Base-by-base conservation (phyloP, 1,140 invertebrate genomes). In the Formica selysi region DNA sequence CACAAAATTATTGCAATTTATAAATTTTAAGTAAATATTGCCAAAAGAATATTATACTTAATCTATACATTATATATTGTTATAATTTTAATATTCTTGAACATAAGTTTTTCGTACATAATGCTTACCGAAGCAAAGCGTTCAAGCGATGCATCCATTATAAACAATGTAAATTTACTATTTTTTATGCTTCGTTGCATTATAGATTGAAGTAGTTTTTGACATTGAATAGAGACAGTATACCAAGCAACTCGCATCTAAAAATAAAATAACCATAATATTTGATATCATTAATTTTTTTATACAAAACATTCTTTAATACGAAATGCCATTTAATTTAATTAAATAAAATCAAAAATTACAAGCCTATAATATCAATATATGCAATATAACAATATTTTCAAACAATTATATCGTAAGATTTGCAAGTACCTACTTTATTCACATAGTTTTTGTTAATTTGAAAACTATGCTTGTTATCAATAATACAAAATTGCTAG, bases 191-290 rank as follows among this genome's bases (percentile, higher is more conserved):
- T 85, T 41, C 85, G 29, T 51, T 38, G 68, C 6, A 86, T 41
- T n/a, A 85, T 57, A 11, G 74, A 29, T 4, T 44, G 10, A 2
- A 85, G 29, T 1, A 74, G 6, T 67, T 76, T 86, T 74, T 85
- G 80, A n/a, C 57, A 8, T 26, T 3, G 36, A 6, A 74, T 0
- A 13, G 80, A 68, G 2, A 22, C 13, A 1, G 32, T 29, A 73
- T 86, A 41, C 79, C 85, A 86, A 41, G 3, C 1, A 83, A 67
- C 2, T 85, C 6, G 3, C 54, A 86, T 48, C 85, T 85, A 67
- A n/a, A 41, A 54, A 22, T 36, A 3, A 51, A 51, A 74, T 38
- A 38, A 32, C 1, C 2, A 26, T 57, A 38, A 38, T 65, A 22
- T 65, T 64, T 81, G 3, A 29, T 59, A 38, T 32, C 32, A 32